Evolutionary conservation across 1,140 invertebrate genomes (phyloP).

Genomic region (Bombus ignitus): DNA sequence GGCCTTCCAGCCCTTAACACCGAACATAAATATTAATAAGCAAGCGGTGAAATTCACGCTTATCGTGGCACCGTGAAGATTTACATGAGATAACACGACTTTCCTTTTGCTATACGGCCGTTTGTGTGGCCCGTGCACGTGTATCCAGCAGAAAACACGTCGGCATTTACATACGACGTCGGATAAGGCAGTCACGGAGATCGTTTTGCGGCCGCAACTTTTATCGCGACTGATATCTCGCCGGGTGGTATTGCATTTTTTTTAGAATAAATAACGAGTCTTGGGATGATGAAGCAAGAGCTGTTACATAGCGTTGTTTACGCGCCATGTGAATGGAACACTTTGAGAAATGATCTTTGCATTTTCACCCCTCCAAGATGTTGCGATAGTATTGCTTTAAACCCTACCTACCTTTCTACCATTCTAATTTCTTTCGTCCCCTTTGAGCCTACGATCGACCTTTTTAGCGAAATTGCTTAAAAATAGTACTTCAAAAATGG

Average conservation of each 20-base stretch:
- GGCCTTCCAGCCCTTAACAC: conserved; percentile 68
- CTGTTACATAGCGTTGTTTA: not conserved
- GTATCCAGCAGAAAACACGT: conserved; percentile 66
- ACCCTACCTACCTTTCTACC: not conserved
- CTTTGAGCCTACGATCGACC: not conserved
- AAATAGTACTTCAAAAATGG: too few relatives aligned
- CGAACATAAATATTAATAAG: conserved; percentile 80
- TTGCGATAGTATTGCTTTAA: not conserved
- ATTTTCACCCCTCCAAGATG: not conserved
- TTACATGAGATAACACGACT: conserved; percentile 78
- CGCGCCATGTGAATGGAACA: not conserved
- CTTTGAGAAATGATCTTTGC: conserved; percentile 11
- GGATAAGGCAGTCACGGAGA: conserved; percentile 69
- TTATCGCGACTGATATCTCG: conserved; percentile 67
- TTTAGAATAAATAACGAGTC: conserved; percentile 63
- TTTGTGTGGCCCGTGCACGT: conserved; percentile 48
- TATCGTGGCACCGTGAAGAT: conserved; percentile 80
- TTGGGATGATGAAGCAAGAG: conserved; percentile 41
- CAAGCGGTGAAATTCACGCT: conserved; percentile 79
- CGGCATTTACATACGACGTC: conserved; percentile 69
- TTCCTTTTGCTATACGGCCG: conserved; percentile 66
- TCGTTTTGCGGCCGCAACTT: conserved; percentile 70
- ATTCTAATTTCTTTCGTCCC: not conserved
- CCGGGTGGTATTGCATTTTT: conserved; percentile 57
- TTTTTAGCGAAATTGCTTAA: too few relatives aligned